Conservation (phyloP, 2,113 vertebrate species). For the Mirounga angustirostris region DNA sequence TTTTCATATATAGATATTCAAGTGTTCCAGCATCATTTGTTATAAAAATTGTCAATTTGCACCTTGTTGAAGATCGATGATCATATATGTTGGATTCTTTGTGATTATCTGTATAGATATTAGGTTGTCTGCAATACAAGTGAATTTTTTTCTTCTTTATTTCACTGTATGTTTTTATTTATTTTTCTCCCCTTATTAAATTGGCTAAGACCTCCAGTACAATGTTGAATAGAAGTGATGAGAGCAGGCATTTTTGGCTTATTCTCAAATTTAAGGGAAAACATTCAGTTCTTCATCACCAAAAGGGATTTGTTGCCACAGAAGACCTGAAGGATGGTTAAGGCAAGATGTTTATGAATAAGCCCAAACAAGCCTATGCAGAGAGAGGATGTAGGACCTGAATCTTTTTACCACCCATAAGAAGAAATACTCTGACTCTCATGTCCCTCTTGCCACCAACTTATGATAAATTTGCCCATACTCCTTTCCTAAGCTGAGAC, state of each 20-base stretch:
- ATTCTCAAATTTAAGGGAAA: background rate
- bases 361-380: background rate
- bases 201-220: background rate
- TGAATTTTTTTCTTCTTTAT: background rate
- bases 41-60: background rate
- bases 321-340: background rate
- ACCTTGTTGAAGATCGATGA: background rate
- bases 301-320: background rate
- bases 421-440: background rate
- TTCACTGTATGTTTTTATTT: background rate
- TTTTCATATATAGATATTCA: background rate
- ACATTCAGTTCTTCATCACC: background rate
- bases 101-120: background rate
- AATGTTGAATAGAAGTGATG: background rate
- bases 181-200: background rate
- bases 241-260: background rate
- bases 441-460: background rate
- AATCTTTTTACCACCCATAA: background rate
- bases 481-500: background rate
- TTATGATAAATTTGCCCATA: background rate
- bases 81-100: background rate
- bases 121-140: background rate
- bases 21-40: background rate
- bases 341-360: background rate
- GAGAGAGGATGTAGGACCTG: background rate